These are phyloP conservation scores for Oryctes rhinoceros DNA, from an alignment of 1,140 invertebrate species.

Conservation along the genomic window DNA sequence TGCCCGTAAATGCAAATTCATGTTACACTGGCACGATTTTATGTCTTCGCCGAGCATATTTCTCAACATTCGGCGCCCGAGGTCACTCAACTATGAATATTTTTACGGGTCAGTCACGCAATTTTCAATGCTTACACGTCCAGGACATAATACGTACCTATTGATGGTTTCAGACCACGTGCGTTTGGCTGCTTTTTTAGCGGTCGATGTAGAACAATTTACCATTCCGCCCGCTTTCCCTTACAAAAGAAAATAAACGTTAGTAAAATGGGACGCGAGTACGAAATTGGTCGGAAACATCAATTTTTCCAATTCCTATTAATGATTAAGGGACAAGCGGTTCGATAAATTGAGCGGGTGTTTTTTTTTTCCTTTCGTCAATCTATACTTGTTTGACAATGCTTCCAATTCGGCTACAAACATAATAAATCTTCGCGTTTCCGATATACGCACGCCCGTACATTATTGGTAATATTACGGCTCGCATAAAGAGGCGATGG, in stretches of 20 bases:
- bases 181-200: conserved; percentile 7
- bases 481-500: neutral
- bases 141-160: neutral
- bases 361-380: neutral
- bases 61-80: conserved; percentile 1
- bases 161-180: neutral
- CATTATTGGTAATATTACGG: neutral
- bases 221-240: neutral
- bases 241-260: neutral
- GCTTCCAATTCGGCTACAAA: neutral
- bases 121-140: conserved; percentile 24
- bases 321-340: conserved; percentile 11
- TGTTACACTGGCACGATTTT: neutral
- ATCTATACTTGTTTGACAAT: neutral
- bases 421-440: conserved; percentile 9
- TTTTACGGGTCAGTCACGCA: conserved; percentile 35
- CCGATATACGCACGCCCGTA: neutral
- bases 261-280: conserved; percentile 4
- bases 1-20: neutral
- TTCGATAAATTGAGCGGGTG: neutral
- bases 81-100: conserved; percentile 30
- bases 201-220: conserved; percentile 20
- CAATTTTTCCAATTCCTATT: conserved; percentile 16
- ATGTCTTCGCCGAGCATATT: neutral
- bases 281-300: conserved; percentile 14